Evolutionary conservation across 2,888 invertebrate genomes (phyloP).

Genomic region (Eupithecia abbreviata): DNA sequence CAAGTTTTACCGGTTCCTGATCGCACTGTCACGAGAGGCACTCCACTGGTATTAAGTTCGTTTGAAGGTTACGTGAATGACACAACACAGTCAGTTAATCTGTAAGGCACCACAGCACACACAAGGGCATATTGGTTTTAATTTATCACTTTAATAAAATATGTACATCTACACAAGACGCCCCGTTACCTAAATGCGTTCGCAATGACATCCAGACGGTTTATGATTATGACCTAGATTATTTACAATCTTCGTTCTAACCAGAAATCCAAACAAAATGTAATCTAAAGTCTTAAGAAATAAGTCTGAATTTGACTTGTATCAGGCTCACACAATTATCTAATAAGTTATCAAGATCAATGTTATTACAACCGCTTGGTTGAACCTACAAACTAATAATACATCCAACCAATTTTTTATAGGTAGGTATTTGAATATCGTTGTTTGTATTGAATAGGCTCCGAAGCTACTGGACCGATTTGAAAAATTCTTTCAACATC

Average conservation of each 20-base stretch:
- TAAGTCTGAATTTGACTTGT: background rate
- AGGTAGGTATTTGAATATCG: background rate
- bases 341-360: background rate
- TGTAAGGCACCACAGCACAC: background rate
- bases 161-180: background rate
- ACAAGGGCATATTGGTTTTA: background rate
- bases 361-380: background rate
- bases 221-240: background rate
- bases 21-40: too few relatives aligned
- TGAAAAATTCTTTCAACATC: too few relatives aligned
- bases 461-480: too few relatives aligned
- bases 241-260: background rate
- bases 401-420: background rate
- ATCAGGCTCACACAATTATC: background rate
- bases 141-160: background rate
- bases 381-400: background rate
- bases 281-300: background rate
- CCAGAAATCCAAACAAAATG: background rate
- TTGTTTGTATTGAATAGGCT: too few relatives aligned
- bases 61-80: background rate
- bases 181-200: background rate
- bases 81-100: background rate
- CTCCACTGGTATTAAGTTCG: too few relatives aligned
- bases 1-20: too few relatives aligned
- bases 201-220: background rate